Evolutionary conservation across 2,888 invertebrate genomes (phyloP), one percentile per base, ranked within the genome.

Genomic region (Tuta absoluta): DNA sequence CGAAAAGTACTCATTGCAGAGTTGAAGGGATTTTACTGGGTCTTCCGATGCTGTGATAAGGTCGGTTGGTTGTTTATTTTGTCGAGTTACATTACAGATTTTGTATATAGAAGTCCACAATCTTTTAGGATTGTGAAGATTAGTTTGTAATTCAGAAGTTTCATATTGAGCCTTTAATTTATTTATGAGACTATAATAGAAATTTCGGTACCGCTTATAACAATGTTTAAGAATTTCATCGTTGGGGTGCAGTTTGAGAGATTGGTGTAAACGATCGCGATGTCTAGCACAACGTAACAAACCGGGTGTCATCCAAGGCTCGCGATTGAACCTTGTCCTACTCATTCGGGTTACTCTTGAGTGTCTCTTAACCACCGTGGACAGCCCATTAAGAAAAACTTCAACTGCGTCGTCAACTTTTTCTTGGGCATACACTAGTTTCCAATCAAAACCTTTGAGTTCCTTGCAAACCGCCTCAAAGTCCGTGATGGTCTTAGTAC

Each of bases 271-370:
- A 37, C 24, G 57, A 17, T 58, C 57, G 17, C 49, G 17, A 11
- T 49, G 49, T 7, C 49, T 8, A n/a, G 21, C 21, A 49, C 49
- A 49, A 49, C 49, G 49, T 14, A 49, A n/a, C n/a, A 49, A 19
- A 11, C 49, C 49, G 3, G 49, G 49, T 17, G 49, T 58, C 3
- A 58, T 37, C 57, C 57, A 58, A 7, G 57, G 57, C 33, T 33
- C 33, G 2, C 23, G 4, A 17, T 12, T 58, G 37, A 58, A 58
- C 17, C 24, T 58, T 3, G 37, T 12, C n/a, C 37, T 33, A 17
- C 57, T 58, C 2, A 58, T 3, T 3, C 57, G 33, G 4, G 17
- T 37, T 1, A 3, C 8, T 2, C 19, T 1, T 28, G 24, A 28
- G 19, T 49, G 17, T 21, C 19, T 49, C 5, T 21, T 19, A 17